These are phyloP conservation scores for Pammene aurita DNA, from an alignment of 2,888 invertebrate genomes.

Conservation along the genomic window DNA sequence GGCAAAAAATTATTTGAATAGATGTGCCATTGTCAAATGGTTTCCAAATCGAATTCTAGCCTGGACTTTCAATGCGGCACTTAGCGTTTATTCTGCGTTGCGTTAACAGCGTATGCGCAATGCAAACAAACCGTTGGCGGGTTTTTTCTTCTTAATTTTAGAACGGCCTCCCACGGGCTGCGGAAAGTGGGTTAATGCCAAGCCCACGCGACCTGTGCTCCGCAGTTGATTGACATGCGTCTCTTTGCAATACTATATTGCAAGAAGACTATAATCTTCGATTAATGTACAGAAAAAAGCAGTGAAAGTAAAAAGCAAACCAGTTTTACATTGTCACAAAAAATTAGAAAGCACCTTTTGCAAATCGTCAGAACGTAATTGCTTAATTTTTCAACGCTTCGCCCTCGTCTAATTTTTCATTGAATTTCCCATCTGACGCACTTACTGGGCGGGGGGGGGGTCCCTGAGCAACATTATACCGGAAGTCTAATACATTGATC, in stretches of 20 bases:
- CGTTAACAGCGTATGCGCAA: conserved; percentile 64
- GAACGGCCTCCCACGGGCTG: conserved; percentile 77
- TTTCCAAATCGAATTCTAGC: conserved; percentile 46
- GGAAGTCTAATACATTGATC: conserved; percentile 31
- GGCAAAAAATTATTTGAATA: conserved; percentile 30
- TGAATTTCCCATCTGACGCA: conserved; percentile 1
- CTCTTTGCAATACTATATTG: conserved; percentile 49
- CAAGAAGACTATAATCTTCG: conserved; percentile 13
- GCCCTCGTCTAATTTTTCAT: neutral
- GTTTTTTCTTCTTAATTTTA: conserved; percentile 70
- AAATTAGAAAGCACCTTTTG: conserved; percentile 5
- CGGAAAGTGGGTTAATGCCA: conserved; percentile 79
- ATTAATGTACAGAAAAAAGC: conserved; percentile 12
- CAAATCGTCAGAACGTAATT: neutral
- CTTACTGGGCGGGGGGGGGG: conserved; percentile 24
- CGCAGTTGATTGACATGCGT: conserved; percentile 64
- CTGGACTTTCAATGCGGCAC: conserved; percentile 55
- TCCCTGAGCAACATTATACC: conserved; percentile 31
- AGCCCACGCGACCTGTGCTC: conserved; percentile 73
- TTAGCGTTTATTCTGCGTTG: conserved; percentile 63
- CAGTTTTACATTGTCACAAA: neutral
- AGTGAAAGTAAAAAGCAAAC: conserved; percentile 4
- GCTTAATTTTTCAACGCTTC: neutral
- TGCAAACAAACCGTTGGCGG: conserved; percentile 62
- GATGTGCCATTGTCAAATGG: conserved; percentile 40